Base-by-base conservation (phyloP, 2,888 invertebrate species). In the Drosophila anomalata region DNA sequence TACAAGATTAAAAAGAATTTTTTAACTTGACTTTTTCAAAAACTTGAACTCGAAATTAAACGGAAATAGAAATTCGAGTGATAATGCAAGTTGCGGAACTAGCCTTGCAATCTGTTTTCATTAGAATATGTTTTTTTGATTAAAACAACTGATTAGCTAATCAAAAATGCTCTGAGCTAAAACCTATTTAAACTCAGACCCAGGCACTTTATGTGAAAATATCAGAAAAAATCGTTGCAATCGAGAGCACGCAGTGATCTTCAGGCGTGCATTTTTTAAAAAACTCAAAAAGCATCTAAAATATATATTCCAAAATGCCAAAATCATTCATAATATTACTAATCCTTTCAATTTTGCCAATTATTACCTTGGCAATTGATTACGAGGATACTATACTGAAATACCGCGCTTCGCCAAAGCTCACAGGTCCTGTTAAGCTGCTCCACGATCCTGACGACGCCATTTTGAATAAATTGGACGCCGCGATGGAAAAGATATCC, bases 361-460 rank as follows among this genome's bases (percentile, higher is more conserved):
- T 73, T 24, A 26, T 67, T 0, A 56, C 22, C 4, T 8, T 53
- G 11, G 51, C 58, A 1, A 44, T 17, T n/a, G 12, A 39, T 9
- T 52, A 53, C 2, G 54, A 60, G 2, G 59, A 63, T 39, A 29
- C 14, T 2, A 20, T 73, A 26, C 52, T 62, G 4, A 70, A 52
- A 5, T 89, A 89, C 63, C 72, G 77, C 1, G 75, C 70, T 14
- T 79, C 90, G 0, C 89, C 89, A 0, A 88, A 78, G 50, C 65
- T 90, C 1, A 58, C 71, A 7, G 84, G 74, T 24, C 76, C 88
- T 2, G 67, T 78, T 0, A 72, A 76, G 24, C 52, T 81, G 6
- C 0, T 59, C 0, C 79, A 79, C n/a, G 67, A 66, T 47, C 39
- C 76, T 0, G 51, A 83, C 39, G 90, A 90, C 61, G 42, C 22